phyloP scores from a whole-genome alignment of 2,113 vertebrate species.

The Scartelaos histophorus region DNA sequence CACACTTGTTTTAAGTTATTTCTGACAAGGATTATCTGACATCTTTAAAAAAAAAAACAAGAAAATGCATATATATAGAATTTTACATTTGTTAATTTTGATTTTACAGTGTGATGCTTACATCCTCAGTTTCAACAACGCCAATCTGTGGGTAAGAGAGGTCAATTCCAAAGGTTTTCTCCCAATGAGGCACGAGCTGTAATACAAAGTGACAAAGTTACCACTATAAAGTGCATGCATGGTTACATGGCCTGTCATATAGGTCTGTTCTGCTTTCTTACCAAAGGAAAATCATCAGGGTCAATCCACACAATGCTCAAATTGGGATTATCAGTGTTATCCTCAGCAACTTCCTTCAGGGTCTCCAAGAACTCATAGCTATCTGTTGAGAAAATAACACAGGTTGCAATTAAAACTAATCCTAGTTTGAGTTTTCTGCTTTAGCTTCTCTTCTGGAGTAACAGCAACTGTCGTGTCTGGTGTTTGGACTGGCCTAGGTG shows the following conservation, averaged over 20 bases:
- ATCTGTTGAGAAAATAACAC: slow-evolving; percentile 67
- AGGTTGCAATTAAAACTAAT: not conserved
- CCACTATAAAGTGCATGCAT: not conserved
- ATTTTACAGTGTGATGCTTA: slow-evolving; percentile 69
- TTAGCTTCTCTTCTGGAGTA: not conserved
- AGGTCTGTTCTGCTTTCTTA: slow-evolving; percentile 47
- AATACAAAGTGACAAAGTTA: not conserved
- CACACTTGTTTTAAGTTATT: not conserved
- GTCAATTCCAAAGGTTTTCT: slow-evolving; percentile 90
- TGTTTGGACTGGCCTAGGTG: no score
- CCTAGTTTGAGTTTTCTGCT: not conserved
- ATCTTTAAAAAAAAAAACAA: no score
- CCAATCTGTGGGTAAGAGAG: slow-evolving; percentile 88
- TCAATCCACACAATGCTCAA: slow-evolving; percentile 94
- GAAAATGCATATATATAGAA: not conserved
- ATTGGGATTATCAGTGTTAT: slow-evolving; percentile 87
- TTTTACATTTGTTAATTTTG: not conserved
- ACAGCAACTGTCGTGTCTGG: not conserved
- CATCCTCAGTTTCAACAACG: slow-evolving; percentile 88
- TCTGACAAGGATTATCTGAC: not conserved
- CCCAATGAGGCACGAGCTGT: slow-evolving; percentile 91
- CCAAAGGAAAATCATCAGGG: slow-evolving; percentile 93
- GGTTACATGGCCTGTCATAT: not conserved
- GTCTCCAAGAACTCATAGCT: slow-evolving; percentile 90
- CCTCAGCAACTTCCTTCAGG: slow-evolving; percentile 87